Evolutionary conservation across 2,888 invertebrate genomes (phyloP).

Genomic region (Drosophila falleni): DNA sequence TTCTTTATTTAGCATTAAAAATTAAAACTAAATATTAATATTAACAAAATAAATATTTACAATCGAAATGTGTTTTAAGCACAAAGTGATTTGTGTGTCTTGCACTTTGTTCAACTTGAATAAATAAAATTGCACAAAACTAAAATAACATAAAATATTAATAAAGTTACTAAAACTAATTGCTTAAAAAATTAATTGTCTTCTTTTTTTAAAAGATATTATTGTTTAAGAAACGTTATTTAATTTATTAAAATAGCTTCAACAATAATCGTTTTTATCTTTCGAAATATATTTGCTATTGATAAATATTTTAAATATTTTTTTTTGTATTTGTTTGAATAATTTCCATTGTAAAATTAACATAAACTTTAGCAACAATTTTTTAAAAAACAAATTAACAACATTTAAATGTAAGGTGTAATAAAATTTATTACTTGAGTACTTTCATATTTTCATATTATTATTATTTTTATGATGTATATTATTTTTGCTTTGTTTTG

Average conservation of each 20-base stretch:
- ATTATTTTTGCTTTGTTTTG: conserved; percentile 45
- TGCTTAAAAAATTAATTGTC: conserved; percentile 19
- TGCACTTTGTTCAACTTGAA: conserved; percentile 63
- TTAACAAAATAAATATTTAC: conserved; percentile 84
- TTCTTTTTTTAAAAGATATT: conserved; percentile 3
- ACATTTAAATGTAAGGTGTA: conserved; percentile 63
- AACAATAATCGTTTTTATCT: conserved; percentile 33
- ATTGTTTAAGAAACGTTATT: conserved; percentile 10
- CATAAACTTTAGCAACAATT: conserved; percentile 77
- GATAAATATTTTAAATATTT: conserved; percentile 35
- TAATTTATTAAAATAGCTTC: conserved; percentile 34
- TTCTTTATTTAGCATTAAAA: conserved; percentile 67
- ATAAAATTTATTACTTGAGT: conserved; percentile 76
- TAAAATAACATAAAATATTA: conserved; percentile 67
- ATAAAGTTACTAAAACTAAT: conserved; percentile 28
- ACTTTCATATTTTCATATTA: conserved; percentile 50
- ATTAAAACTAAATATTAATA: conserved; percentile 60
- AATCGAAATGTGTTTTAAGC: conserved; percentile 72
- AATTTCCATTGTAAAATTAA: conserved; percentile 54
- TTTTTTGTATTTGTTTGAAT: conserved; percentile 33
- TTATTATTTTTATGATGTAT: conserved; percentile 21
- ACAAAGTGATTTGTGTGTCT: conserved; percentile 44
- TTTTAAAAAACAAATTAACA: conserved; percentile 75
- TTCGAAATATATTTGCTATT: conserved; percentile 13
- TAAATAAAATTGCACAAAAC: conserved; percentile 77